Conservation (phyloP, 1,140 invertebrate genomes). For the Sycophila sp. region DNA sequence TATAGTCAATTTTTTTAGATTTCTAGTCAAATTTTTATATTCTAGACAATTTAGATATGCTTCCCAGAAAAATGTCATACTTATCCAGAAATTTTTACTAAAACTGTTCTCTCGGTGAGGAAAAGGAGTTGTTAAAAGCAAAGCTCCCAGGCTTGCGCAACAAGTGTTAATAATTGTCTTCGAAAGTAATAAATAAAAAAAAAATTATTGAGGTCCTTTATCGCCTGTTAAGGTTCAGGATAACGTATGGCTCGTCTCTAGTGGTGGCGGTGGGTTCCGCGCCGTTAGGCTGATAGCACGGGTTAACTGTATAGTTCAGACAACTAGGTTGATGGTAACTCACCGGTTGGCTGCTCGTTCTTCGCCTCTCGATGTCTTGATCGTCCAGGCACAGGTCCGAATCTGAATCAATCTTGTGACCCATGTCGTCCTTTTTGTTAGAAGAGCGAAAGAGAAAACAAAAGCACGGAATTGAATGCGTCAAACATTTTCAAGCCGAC, state of each 20-base stretch:
- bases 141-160: neutral
- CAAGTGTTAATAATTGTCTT: neutral
- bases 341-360: slow-evolving; percentile 61
- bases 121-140: neutral
- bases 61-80: no score
- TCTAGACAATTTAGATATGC: no score
- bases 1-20: no score
- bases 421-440: slow-evolving; percentile 70
- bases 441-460: neutral
- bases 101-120: no score
- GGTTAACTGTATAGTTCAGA: slow-evolving; percentile 66
- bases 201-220: slow-evolving; percentile 38
- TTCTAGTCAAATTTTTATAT: no score
- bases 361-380: slow-evolving; percentile 59
- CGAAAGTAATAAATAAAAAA: neutral
- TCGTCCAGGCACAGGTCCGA: slow-evolving; percentile 88
- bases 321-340: slow-evolving; percentile 67
- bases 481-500: no score
- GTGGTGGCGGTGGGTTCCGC: slow-evolving; percentile 50
- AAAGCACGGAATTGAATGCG: neutral
- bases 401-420: slow-evolving; percentile 80
- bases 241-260: slow-evolving; percentile 63
- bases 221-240: slow-evolving; percentile 63
- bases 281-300: slow-evolving; percentile 65
- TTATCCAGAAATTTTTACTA: no score